Base-by-base conservation (phyloP, 64 coral and sea anemone genomes). In the Pocillopora damicornis region DNA sequence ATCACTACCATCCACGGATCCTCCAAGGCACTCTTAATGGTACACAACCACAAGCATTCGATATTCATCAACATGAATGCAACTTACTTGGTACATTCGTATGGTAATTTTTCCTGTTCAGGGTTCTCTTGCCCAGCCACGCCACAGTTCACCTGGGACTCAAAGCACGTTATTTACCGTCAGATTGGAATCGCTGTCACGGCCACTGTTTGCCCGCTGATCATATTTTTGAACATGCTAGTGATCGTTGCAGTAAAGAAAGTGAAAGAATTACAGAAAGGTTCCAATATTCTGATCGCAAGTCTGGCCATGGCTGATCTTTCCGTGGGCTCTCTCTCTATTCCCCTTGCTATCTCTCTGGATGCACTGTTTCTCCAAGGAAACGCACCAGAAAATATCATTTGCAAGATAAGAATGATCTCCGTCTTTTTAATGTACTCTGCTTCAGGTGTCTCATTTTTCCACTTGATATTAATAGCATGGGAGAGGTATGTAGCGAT, bases 401-500 rank as follows among this genome's bases (percentile, higher is more conserved):
- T 77, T 16, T 56, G 75, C 56, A 77, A 13, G 15, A 56, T 77
- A 77, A 6, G 14, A 22, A 20, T 22, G 37, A 17, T 77, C 0
- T 20, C 5, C 20, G 75, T 17, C 6, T 56, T 22, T 22, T 2
- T 77, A 20, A 37, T 51, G 37, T 77, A 17, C 37, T 9, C 37
- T 20, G 16, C 16, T 77, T 77, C 4, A 1, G 37, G 13, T 77
- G 75, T 17, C 6, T 77, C 75, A 18, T 77, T 77, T 77, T 20
- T 51, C 17, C 75, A 56, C 51, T 57, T 77, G 38, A 5, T 77
- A 8, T 12, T 18, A 51, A 77, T 77, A 9, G 75, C 75, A 56
- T 77, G 75, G 75, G 75, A 77, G 75, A 77, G 75, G 17, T 56
- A 57, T 18, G 75, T 77, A 14, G 75, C 75, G 5, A 37, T 56